Percentiles rank a stretch among this genome's conserved stretches.
Conservation (phyloP, 2,888 invertebrate species). For the Melanargia galathea region DNA sequence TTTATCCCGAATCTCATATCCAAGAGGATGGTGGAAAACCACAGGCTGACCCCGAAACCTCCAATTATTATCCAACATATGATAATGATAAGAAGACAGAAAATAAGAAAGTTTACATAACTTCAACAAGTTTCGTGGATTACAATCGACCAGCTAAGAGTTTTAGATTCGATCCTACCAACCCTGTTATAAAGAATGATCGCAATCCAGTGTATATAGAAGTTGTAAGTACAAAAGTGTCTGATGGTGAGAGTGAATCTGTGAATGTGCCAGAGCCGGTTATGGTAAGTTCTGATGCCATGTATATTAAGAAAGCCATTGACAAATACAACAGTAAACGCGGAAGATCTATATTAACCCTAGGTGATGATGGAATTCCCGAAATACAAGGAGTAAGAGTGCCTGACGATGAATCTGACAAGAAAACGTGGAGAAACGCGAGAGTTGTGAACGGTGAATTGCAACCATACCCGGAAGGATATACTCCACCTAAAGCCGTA, state of each 20-base stretch:
- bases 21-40: conserved; percentile 71
- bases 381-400: conserved; percentile 91
- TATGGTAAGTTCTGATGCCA: conserved; percentile 84
- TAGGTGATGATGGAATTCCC: conserved; percentile 88
- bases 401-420: conserved; percentile 92
- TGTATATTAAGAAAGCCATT: conserved; percentile 80
- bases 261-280: conserved; percentile 86
- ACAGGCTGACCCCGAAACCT: conserved; percentile 68
- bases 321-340: conserved; percentile 82
- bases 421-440: conserved; percentile 93
- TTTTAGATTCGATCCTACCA: conserved; percentile 75
- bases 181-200: conserved; percentile 78
- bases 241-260: conserved; percentile 70
- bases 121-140: conserved; percentile 71
- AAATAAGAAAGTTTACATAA: conserved; percentile 76
- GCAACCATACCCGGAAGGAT: conserved; percentile 87
- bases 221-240: conserved; percentile 75
- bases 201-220: conserved; percentile 82
- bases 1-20: conserved; percentile 74
- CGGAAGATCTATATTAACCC: conserved; percentile 84
- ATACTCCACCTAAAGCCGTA: conserved; percentile 84
- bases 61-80: conserved; percentile 74
- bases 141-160: conserved; percentile 72
- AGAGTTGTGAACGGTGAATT: conserved; percentile 92
- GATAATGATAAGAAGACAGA: conserved; percentile 71